Base-by-base conservation (phyloP, 2,113 vertebrate species). In the Eulacestoma nigropectus region DNA sequence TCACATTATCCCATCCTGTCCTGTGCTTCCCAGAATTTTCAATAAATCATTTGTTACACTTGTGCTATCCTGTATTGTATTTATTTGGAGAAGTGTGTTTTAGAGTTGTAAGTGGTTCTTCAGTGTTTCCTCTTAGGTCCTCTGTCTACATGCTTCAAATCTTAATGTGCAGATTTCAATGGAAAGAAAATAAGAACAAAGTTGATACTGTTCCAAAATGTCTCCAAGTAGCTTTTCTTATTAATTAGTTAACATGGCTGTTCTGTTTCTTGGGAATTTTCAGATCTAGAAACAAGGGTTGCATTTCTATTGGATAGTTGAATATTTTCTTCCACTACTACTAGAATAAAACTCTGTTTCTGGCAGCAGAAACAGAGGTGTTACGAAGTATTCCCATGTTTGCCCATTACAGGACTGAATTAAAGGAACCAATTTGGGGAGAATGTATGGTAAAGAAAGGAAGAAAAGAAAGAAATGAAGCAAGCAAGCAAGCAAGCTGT, bases 161-260 rank as follows among this genome's bases (percentile, higher is more conserved):
- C 70, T 65, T 89, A 89, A 89, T 96, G 81, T 35, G 94, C n/a
- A 37, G 67, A 30, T 79, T 96, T 93, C 82, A 95, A 56, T 93
- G 68, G 85, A 87, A 94, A 62, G 76, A 84, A 94, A 92, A 70
- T 86, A 88, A 78, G 52, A 93, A 80, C 70, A 39, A 84, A 88
- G 62, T 80, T 92, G 92, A 86, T 88, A 83, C 72, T 67, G 42
- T 50, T 92, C 92, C 92, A 94, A 55, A 88, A 44, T 68, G 82
- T 32, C 79, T 84, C 22, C 63, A 90, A 95, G 64, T 86, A 80
- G 72, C 63, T 91, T 88, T 93, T 86, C 37, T 29, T 26, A 46
- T 90, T 91, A 91, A 90, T 90, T 85, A 50, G 46, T 27, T 83
- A 57, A 76, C 23, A 33, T 59, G 50, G 9, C 55, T 50, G 26